Evolutionary conservation across 2,113 vertebrate genomes (phyloP), one percentile per base, ranked within the genome.

Genomic region (Anoplopoma fimbria): DNA sequence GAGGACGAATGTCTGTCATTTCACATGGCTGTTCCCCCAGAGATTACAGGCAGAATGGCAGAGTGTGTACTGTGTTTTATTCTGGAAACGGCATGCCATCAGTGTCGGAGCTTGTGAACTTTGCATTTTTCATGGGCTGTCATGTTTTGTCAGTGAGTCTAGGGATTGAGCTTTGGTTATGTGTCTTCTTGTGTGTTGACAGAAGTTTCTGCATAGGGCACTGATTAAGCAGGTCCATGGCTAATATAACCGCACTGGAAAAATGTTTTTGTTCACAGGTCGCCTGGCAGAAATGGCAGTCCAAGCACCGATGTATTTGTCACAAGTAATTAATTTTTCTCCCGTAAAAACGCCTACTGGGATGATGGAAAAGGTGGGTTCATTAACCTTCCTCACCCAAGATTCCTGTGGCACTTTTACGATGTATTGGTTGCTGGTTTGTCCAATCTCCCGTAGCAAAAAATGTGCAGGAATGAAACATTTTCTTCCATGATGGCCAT

Each of bases 311-410:
- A 77, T 77, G 89, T 90, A 91, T 94, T 93, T 93, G 93, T 95
- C 94, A 93, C 94, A 93, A 92, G 94, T 94, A 94, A 94, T 95
- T 94, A 93, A 95, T 94, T 93, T 87, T 80, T 69, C 38, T 64
- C 81, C 89, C 79, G 88, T 94, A 94, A 93, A 95, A 93, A 88
- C 69, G 57, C 77, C 89, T 83, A 84, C 65, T 68, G 81, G 91
- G 83, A 89, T 88, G 89, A 94, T 94, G 92, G 92, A 87, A 91
- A 89, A 91, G 89, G 89, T 84, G 87, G 93, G 92, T 91, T 93
- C 93, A 94, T 95, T 94, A 94, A 95, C 93, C 94, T 90, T 76
- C 87, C 68, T 81, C 83, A 82, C 80, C 92, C 69, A 36, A 62
- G 89, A 80, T 92, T 95, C 87, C 90, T 87, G 77, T 80, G 89